Percentiles rank a stretch among this genome's conserved stretches.
Evolutionary conservation across 64 coral and sea anemone genomes (phyloP).

Genomic region (Montipora capricornis): DNA sequence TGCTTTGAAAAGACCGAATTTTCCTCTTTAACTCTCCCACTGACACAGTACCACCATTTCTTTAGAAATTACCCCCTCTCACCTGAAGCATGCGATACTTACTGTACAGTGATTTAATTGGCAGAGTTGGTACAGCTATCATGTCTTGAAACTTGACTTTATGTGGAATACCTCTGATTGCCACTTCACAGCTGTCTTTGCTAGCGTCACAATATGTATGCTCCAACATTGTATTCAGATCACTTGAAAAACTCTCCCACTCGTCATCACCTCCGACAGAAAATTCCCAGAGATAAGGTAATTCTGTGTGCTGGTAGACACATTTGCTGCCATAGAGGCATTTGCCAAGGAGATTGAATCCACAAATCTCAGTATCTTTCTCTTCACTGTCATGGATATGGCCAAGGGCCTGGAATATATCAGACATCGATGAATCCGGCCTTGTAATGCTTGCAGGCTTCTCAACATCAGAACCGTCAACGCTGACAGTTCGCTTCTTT

Average conservation of each 20-base stretch:
- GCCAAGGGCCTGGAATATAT: too few relatives aligned
- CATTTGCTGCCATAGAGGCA: conserved; percentile 89
- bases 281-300: conserved; percentile 87
- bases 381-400: not conserved
- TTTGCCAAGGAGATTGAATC: conserved; percentile 81
- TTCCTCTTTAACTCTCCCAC: too few relatives aligned
- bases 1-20: too few relatives aligned
- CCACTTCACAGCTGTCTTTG: not conserved
- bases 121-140: conserved; percentile 13
- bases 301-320: conserved; percentile 67
- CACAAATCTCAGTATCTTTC: conserved; percentile 79
- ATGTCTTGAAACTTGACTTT: conserved; percentile 40
- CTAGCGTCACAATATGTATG: conserved; percentile 36
- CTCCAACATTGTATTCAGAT: conserved; percentile 72
- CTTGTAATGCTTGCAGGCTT: not conserved
- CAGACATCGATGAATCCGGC: not conserved
- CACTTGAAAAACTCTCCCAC: conserved; percentile 66
- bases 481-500: conserved; percentile 43
- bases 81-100: too few relatives aligned
- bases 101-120: too few relatives aligned
- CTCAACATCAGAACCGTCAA: conserved; percentile 54
- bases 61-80: too few relatives aligned
- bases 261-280: not conserved
- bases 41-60: too few relatives aligned
- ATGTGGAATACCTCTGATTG: not conserved